Evolutionary conservation across 2,797 vertebrate species (phyloP), one percentile per base, ranked within the genome.

Genomic region (Aldrovandia affinis): DNA sequence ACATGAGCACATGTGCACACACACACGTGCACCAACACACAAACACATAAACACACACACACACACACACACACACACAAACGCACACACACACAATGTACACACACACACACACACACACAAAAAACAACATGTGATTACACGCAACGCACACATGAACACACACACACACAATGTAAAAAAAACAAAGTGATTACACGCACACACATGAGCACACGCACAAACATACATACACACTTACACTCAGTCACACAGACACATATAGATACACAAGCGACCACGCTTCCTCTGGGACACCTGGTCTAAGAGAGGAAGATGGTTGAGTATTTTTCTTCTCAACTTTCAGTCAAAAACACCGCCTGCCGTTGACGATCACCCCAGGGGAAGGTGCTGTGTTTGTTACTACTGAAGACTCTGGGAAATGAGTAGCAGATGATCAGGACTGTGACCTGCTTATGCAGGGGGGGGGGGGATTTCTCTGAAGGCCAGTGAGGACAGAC

Each of bases 291-390:
- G 50, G 75, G 52, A 80, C 44, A 33, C 10, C 47, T 55, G 65
- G 33, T 15, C 9, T 70, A 12, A 70, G 65, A 47, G 39, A 75
- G 77, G 44, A 75, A 52, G 30, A 39, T 12, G n/a, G 52, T 63
- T 83, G 18, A 28, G 73, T 63, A 79, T 85, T 75, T 82, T 65
- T 50, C n/a, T n/a, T 57, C n/a, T 36, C 14, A 50, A 55, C 42
- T 39, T 57, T 61, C 75, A 44, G 84, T 33, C 57, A 85, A 83
- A 82, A 83, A 70, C 33, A 39, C 2, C 0, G 65, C 8, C 12
- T 70, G 65, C 33, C 15, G 65, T 70, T 70, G 65, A 70, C 33
- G 30, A 0, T 70, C 15, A 12, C 65, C 65, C 65, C 14, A 10
- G 3, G 33, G 65, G 65, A 25, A n/a, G 28, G 30, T 7, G 28